These are phyloP conservation scores for Yponomeuta plumbellus DNA, from an alignment of 2,888 invertebrate species.

Conservation along the genomic window DNA sequence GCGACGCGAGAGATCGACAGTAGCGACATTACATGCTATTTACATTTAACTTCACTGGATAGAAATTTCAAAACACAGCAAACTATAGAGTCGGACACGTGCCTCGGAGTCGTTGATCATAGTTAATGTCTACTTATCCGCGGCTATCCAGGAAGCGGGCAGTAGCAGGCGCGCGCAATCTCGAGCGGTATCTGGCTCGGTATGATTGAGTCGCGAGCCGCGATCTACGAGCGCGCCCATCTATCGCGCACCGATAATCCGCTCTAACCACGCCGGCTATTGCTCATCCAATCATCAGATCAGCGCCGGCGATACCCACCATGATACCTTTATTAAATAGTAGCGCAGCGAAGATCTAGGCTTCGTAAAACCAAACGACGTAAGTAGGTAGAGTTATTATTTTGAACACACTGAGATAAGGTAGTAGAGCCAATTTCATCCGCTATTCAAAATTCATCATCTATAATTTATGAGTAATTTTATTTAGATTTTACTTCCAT, in stretches of 20 bases:
- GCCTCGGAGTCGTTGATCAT: constrained; percentile 14
- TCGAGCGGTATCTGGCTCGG: constrained; percentile 46
- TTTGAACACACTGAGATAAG: neutral
- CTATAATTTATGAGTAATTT: neutral
- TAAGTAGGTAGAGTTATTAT: neutral
- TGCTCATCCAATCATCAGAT: constrained; percentile 67
- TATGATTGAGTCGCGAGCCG: constrained; percentile 74
- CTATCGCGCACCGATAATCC: constrained; percentile 54
- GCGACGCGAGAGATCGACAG: constrained; percentile 42
- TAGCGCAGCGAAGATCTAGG: constrained; percentile 35
- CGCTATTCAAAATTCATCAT: neutral
- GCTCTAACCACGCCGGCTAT: constrained; percentile 62
- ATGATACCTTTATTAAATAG: constrained; percentile 73
- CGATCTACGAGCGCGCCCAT: constrained; percentile 70
- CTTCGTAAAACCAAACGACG: constrained; percentile 7
- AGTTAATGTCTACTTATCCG: constrained; percentile 14
- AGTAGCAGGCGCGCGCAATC: constrained; percentile 54
- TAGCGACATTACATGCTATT: constrained; percentile 20
- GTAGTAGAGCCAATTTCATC: neutral
- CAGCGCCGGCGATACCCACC: constrained; percentile 46
- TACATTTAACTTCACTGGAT: neutral
- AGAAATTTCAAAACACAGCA: neutral
- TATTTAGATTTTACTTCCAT: neutral
- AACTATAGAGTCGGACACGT: constrained; percentile 12
- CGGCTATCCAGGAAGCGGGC: constrained; percentile 47